Base-by-base conservation (phyloP, 2,113 vertebrate species). In the Grammomys surdaster region DNA sequence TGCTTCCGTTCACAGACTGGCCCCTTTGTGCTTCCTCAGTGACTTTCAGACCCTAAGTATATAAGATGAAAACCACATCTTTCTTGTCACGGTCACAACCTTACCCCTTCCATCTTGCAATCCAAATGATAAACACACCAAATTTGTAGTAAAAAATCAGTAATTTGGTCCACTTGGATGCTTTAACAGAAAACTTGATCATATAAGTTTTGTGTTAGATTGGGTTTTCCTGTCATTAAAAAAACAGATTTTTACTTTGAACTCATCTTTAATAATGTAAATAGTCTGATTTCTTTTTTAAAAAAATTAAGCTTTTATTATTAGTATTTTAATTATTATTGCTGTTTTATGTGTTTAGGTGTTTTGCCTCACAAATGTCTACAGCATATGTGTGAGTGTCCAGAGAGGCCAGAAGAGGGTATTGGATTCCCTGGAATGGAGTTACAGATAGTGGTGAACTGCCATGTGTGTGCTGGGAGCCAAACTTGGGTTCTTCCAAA, bases 131-230 rank as follows among this genome's bases (percentile, higher is more conserved):
- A 43, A 36, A 24, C 26, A 36, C 0, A 40, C 11, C 24, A 92
- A 90, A 67, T 48, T 70, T 51, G 43, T 75, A 12, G 17, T 58
- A 67, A 24, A 72, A 58, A 88, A 60, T 65, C 12, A 69, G 19
- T 84, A 40, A 56, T 81, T 75, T 75, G 58, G 16, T 8, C 1
- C 4, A 31, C 40, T 89, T 92, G n/a, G 14, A 12, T 36, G 40
- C 90, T 94, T 92, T 72, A 91, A 65, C 81, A 56, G 58, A 91
- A 85, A 67, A 75, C 13, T 81, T 46, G 33, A 11, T 51, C 65
- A 88, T 26, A 54, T n/a, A 67, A 91, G 3, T 70, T 93, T 92
- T 43, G 48, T 43, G 24, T 70, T 86, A 63, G 60, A 10, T 48
- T 48, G 17, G 9, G 9, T 12, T 67, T 67, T 48, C 60, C 28